Evolutionary conservation across 1,140 invertebrate genomes (phyloP), one percentile per base, ranked within the genome.

Genomic region (Sarcophaga bullata): DNA sequence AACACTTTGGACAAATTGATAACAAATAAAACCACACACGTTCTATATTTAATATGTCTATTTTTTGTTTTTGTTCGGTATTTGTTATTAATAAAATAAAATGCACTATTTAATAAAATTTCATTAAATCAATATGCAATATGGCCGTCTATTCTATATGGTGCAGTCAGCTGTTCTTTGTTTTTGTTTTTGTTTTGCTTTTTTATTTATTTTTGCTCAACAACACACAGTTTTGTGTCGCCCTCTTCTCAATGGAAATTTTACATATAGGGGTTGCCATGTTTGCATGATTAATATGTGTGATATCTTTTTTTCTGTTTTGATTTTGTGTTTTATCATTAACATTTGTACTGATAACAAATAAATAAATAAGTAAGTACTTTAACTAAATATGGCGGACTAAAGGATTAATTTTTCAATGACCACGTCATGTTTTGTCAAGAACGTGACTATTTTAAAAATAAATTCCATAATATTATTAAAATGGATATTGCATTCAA

Each of bases 151-250:
- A 83, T 80, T 81, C 84, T 75, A 83, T 83, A 81, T 58, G 83
- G 76, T 80, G 15, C 68, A 85, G 84, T 88, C 87, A 89, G 87
- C 87, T 89, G 87, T 87, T 88, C 84, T 86, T 87, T 88, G 86
- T 86, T 87, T 85, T 85, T 76, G 72, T 75, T 82, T 82, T 87
- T 88, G 86, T 86, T 87, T 85, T 85, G 72, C 52, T 75, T 82
- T 82, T 54, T 9, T 7, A 19, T 68, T 68, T 68, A 19, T 68
- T 68, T 68, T 19, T 37, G 25, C 25, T 4, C 25, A 37, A 37
- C 1, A 37, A 37, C 4, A 68, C 62, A 25, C n/a, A 68, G 13
- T 68, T 68, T 37, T 17, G n/a, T 68, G 62, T 9, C 17, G 9
- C 19, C 17, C 8, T 68, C 15, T 68, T 68, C 9, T 19, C 62